Conservation (phyloP, 1,140 invertebrate genomes). For the Hirudo medicinalis region DNA sequence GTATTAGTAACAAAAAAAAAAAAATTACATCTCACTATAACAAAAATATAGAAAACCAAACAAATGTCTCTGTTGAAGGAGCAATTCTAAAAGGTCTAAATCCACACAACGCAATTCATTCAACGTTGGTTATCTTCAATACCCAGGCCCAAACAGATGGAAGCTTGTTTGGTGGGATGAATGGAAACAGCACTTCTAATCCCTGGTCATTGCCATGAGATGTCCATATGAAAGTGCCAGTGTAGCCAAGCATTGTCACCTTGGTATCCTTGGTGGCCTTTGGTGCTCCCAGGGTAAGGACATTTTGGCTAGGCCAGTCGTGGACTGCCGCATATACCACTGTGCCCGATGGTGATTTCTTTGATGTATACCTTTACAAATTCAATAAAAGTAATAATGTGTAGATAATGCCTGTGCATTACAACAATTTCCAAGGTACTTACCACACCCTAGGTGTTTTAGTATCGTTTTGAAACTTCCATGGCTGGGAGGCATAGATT, state of each 20-base stretch:
- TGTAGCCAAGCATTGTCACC: slow-evolving; percentile 15
- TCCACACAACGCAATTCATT: no score
- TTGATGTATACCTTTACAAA: slow-evolving; percentile 13
- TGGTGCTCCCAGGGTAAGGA: slow-evolving; percentile 7
- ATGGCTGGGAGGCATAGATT: slow-evolving; percentile 63
- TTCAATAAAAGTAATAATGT: background rate
- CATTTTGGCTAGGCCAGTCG: slow-evolving; percentile 10
- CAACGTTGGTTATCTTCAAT: background rate
- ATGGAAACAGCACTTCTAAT: slow-evolving; percentile 11
- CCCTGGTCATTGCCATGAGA: background rate
- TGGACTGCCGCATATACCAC: slow-evolving; percentile 13
- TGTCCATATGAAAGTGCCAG: slow-evolving; percentile 6
- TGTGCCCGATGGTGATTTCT: slow-evolving; percentile 8
- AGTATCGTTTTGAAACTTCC: slow-evolving; percentile 60
- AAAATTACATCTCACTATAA: no score
- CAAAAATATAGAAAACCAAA: no score
- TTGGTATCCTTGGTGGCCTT: slow-evolving; percentile 2
- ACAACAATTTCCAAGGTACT: background rate
- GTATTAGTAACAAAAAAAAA: no score
- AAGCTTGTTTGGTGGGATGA: slow-evolving; percentile 7
- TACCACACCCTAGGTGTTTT: slow-evolving; percentile 45
- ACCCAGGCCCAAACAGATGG: slow-evolving; percentile 14
- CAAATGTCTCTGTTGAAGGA: no score
- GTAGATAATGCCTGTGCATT: background rate
- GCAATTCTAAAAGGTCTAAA: no score